Evolutionary conservation across 1,140 invertebrate genomes (phyloP), one percentile per base, ranked within the genome.

Genomic region (Proctacanthus coquilletti): DNA sequence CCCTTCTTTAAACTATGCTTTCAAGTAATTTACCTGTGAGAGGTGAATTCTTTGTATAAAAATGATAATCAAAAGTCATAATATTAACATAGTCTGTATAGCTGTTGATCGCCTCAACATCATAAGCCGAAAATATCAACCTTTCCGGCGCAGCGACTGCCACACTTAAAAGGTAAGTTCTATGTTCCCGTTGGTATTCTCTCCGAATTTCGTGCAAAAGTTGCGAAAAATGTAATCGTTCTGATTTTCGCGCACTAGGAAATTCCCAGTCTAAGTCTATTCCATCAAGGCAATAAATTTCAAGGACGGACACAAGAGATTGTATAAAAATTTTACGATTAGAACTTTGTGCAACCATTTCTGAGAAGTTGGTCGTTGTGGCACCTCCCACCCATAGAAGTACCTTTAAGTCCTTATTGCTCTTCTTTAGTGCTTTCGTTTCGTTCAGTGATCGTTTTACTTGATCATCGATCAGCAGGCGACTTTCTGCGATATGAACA

Each of bases 61-160:
- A 80, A 58, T 92, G 84, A 48, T 75, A 92, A 55, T 93, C 87
- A 52, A 93, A 94, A 0, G 78, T 71, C 87, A 92, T 92, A 4
- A 94, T 48, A 57, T 85, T 88, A 0, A 88, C 69, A 66, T 77
- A 88, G 57, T 92, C 86, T 3, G 83, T 69, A 56, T 79, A 88
- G 66, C 75, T 62, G 42, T 82, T 81, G 38, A 91, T 68, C 56
- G 77, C 68, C 15, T 68, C 63, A 21, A 89, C 69, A 51, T 85
- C 72, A 55, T 91, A 91, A 9, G 77, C 72, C 36, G 69, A 64
- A 51, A 80, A 71, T 4, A 84, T 67, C 31, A 88, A 79, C 5
- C 70, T 66, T 49, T 74, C 62, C 0, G 76, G 76, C 18, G 84
- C 80, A 2, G 75, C 81, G 8, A 83, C 81, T 2, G 85, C 84